Evolutionary conservation across 2,888 invertebrate species (phyloP).

Genomic region (Drosophila recens): DNA sequence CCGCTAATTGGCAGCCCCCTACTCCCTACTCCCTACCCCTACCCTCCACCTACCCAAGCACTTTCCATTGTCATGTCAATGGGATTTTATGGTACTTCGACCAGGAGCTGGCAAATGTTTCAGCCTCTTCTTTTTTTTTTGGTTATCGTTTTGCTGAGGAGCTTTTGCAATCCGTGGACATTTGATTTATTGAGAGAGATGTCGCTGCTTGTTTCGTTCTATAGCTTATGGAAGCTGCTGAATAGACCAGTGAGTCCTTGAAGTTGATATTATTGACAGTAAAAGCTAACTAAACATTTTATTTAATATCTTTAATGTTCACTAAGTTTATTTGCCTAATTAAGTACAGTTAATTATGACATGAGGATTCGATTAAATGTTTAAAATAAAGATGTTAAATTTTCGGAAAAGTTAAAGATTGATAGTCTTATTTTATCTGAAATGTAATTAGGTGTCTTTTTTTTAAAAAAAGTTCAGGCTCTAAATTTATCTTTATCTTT

Average conservation of each 20-base stretch:
- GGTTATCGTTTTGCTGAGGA: constrained; percentile 1
- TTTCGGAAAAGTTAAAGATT: no score
- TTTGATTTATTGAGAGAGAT: constrained; percentile 69
- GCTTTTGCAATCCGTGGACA: constrained; percentile 29
- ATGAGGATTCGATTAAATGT: no score
- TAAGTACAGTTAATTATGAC: no score
- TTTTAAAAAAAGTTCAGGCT: no score
- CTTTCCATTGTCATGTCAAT: constrained; percentile 43
- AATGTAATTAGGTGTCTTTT: no score
- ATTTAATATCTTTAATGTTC: neutral
- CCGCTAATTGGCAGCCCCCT: constrained; percentile 47
- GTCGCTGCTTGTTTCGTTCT: constrained; percentile 20
- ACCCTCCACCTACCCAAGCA: neutral
- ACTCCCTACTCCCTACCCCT: neutral
- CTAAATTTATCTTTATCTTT: no score
- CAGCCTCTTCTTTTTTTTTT: neutral
- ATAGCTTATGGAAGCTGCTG: neutral
- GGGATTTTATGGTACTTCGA: constrained; percentile 15
- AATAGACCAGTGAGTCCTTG: neutral
- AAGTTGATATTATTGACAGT: neutral
- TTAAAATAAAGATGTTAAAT: no score
- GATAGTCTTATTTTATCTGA: no score
- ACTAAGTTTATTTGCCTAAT: no score
- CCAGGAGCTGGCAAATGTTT: constrained; percentile 27
- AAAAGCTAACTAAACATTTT: neutral